Conservation (phyloP, 2,888 invertebrate species). For the Eumerus sabulonum region DNA sequence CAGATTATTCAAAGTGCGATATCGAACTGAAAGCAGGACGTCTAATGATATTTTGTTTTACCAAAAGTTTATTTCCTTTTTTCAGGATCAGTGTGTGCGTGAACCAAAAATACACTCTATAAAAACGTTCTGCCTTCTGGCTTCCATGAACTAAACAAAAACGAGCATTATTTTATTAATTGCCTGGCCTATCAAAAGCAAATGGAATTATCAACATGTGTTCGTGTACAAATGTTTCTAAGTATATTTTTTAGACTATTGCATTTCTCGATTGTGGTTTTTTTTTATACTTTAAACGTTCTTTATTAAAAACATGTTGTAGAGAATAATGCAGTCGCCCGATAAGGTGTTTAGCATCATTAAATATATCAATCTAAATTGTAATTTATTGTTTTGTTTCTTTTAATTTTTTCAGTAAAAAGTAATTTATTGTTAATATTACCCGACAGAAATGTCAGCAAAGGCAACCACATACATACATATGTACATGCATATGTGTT, state of each 20-base stretch:
- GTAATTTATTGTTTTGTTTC: not conserved
- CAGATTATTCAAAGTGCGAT: slow-evolving; percentile 52
- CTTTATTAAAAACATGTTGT: not conserved
- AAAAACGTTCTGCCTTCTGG: slow-evolving; percentile 21
- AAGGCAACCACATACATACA: too few species aligned
- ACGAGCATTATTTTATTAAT: too few species aligned
- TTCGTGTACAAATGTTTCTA: not conserved
- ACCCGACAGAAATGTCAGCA: too few species aligned
- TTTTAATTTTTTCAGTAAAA: not conserved
- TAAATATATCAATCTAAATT: too few species aligned
- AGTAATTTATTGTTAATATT: too few species aligned
- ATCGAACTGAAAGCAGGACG: slow-evolving; percentile 60
- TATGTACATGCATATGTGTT: not conserved
- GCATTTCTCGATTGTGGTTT: not conserved
- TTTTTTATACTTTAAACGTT: not conserved
- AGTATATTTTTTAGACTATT: slow-evolving; percentile 8
- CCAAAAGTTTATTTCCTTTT: not conserved
- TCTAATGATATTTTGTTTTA: slow-evolving; percentile 44
- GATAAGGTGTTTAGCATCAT: too few species aligned
- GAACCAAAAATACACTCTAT: slow-evolving; percentile 61
- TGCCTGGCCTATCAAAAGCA: slow-evolving; percentile 11
- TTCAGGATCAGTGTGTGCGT: slow-evolving; percentile 43
- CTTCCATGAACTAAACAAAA: not conserved
- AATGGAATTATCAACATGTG: slow-evolving; percentile 17
- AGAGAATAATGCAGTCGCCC: too few species aligned